These are phyloP conservation scores for Peromyscus californicus DNA, from an alignment of 2,113 vertebrate genomes.

Conservation along the genomic window DNA sequence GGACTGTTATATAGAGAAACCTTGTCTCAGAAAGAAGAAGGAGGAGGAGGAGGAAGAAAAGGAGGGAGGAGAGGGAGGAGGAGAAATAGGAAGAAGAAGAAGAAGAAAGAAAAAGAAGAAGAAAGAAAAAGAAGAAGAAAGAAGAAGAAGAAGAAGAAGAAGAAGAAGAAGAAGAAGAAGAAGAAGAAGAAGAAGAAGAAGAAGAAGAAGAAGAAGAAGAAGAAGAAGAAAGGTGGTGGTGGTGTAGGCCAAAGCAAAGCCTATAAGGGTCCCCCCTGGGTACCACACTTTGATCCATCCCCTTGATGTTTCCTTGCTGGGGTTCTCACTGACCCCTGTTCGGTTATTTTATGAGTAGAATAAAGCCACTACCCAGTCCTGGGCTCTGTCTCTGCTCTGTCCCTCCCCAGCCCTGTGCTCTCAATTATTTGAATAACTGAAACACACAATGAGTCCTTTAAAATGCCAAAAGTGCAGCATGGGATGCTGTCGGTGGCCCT, in stretches of 20 bases:
- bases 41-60: too few relatives aligned
- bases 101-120: too few relatives aligned
- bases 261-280: not conserved
- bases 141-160: too few relatives aligned
- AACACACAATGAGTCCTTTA: not conserved
- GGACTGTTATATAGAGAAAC: too few relatives aligned
- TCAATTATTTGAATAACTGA: not conserved
- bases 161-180: too few relatives aligned
- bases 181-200: too few relatives aligned
- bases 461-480: not conserved
- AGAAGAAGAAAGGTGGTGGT: too few relatives aligned
- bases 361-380: not conserved
- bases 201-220: too few relatives aligned
- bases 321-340: not conserved
- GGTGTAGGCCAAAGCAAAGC: not conserved
- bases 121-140: too few relatives aligned
- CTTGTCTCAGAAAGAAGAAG: too few relatives aligned
- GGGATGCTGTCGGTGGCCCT: not conserved
- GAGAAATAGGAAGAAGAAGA: too few relatives aligned
- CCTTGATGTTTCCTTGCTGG: not conserved
- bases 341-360: not conserved
- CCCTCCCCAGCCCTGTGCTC: not conserved
- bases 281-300: not conserved
- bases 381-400: not conserved
- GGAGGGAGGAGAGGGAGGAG: too few relatives aligned